These are phyloP conservation scores for Clepsis dumicolana DNA, from an alignment of 2,888 invertebrate genomes.

Conservation along the genomic window DNA sequence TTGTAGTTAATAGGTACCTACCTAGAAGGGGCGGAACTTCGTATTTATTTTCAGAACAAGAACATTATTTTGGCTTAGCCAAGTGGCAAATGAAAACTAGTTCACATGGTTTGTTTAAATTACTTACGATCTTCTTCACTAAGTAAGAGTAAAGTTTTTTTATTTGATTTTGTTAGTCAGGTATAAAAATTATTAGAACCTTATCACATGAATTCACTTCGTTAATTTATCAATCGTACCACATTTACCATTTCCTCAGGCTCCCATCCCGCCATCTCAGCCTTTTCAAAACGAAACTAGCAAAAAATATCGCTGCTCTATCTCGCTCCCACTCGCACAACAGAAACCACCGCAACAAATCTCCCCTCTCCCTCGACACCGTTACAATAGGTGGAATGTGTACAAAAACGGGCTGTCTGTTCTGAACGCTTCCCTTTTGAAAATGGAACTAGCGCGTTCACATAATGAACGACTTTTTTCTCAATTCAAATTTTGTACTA, in stretches of 20 bases:
- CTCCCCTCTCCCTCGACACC: conserved; percentile 55
- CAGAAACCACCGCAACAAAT: conserved; percentile 21
- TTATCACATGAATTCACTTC: not conserved
- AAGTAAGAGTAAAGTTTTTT: too few relatives aligned
- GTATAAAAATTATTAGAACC: not conserved
- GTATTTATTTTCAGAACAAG: too few relatives aligned
- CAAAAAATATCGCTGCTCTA: conserved; percentile 58
- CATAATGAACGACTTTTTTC: conserved; percentile 55
- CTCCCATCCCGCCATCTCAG: conserved; percentile 33
- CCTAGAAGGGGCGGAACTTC: too few relatives aligned
- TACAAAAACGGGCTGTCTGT: conserved; percentile 61
- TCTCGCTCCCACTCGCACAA: conserved; percentile 48
- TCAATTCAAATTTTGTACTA: conserved; percentile 36
- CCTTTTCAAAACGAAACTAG: conserved; percentile 47
- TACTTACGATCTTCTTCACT: too few relatives aligned
- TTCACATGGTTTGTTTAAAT: too few relatives aligned
- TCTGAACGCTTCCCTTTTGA: conserved; percentile 62
- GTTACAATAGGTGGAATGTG: conserved; percentile 73
- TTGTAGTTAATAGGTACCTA: too few relatives aligned
- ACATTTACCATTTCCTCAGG: conserved; percentile 15
- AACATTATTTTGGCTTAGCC: too few relatives aligned
- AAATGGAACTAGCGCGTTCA: conserved; percentile 56
- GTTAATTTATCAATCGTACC: conserved; percentile 10
- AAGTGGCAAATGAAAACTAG: too few relatives aligned
- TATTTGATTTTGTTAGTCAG: too few relatives aligned